phyloP scores from a whole-genome alignment of 1,140 invertebrate species.

The Drosophila micromelanica region DNA sequence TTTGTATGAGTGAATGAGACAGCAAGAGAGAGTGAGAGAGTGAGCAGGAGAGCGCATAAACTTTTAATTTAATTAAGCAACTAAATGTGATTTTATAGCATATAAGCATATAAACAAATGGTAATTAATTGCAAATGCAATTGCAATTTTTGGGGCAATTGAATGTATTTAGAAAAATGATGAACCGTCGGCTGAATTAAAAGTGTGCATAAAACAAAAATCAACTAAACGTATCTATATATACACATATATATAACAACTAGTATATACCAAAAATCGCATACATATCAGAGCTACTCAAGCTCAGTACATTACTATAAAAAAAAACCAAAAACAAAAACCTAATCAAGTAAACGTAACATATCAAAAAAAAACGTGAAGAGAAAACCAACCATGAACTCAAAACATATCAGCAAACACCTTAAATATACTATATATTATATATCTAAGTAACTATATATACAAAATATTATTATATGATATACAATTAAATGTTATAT shows the following conservation, averaged over 20 bases:
- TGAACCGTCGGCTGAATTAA: slow-evolving; percentile 76
- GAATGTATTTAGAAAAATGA: slow-evolving; percentile 59
- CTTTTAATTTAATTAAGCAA: slow-evolving; percentile 79
- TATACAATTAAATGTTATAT: slow-evolving; percentile 15
- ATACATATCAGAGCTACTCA: slow-evolving; percentile 56
- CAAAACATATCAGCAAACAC: slow-evolving; percentile 79
- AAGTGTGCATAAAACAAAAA: slow-evolving; percentile 62
- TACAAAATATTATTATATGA: slow-evolving; percentile 39
- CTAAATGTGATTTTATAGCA: slow-evolving; percentile 84
- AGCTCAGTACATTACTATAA: slow-evolving; percentile 17
- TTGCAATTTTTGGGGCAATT: slow-evolving; percentile 39
- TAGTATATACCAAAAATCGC: slow-evolving; percentile 33
- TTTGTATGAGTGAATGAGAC: slow-evolving; percentile 3
- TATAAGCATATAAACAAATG: slow-evolving; percentile 72
- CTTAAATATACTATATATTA: slow-evolving; percentile 39
- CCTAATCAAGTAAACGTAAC: slow-evolving; percentile 38
- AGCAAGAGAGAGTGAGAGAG: too few species aligned
- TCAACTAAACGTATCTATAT: slow-evolving; percentile 47
- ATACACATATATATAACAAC: slow-evolving; percentile 10
- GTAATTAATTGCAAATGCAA: slow-evolving; percentile 50
- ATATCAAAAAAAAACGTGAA: slow-evolving; percentile 33
- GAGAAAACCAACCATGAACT: slow-evolving; percentile 69
- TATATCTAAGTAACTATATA: slow-evolving; percentile 35
- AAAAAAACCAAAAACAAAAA: not conserved
- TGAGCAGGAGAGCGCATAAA: slow-evolving; percentile 41